A percentile compares a stretch with the other conserved stretches of the same genome.
Evolutionary conservation across 1,140 invertebrate genomes (phyloP).

Genomic region (Sitobion miscanthi): DNA sequence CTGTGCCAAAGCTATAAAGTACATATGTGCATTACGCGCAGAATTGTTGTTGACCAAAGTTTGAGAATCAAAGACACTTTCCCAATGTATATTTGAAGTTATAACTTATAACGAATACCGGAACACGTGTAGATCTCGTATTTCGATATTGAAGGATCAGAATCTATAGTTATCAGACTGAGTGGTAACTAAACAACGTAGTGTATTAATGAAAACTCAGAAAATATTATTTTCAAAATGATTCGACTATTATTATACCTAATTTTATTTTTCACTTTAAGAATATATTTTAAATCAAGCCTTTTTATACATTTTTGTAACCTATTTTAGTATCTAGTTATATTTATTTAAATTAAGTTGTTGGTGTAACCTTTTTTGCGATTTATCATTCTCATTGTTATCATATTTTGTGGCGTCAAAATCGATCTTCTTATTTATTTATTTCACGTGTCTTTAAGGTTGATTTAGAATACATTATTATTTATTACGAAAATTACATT

Average conservation of each 20-base stretch:
- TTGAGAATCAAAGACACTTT: constrained; percentile 34
- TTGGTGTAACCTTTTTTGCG: not conserved
- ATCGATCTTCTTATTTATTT: not conserved
- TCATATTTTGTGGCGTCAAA: not conserved
- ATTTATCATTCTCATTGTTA: not conserved
- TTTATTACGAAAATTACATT: too few relatives aligned
- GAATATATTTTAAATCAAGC: not conserved
- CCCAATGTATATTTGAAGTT: not conserved
- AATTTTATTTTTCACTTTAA: not conserved
- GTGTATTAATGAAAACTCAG: not conserved
- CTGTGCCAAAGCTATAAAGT: constrained; percentile 40
- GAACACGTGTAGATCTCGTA: not conserved
- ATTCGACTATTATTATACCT: not conserved
- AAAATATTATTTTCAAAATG: not conserved
- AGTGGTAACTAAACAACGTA: not conserved
- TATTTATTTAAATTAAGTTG: too few relatives aligned
- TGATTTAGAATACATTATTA: not conserved
- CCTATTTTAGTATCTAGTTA: not conserved
- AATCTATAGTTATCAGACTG: not conserved
- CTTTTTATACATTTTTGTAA: not conserved
- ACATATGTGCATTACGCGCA: constrained; percentile 44
- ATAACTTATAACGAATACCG: not conserved
- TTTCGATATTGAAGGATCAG: not conserved
- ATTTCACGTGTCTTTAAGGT: not conserved
- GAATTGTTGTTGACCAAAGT: constrained; percentile 46